Evolutionary conservation across 2,113 vertebrate species (phyloP), one percentile per base, ranked within the genome.

Genomic region (Dunckerocampus dactyliophorus): DNA sequence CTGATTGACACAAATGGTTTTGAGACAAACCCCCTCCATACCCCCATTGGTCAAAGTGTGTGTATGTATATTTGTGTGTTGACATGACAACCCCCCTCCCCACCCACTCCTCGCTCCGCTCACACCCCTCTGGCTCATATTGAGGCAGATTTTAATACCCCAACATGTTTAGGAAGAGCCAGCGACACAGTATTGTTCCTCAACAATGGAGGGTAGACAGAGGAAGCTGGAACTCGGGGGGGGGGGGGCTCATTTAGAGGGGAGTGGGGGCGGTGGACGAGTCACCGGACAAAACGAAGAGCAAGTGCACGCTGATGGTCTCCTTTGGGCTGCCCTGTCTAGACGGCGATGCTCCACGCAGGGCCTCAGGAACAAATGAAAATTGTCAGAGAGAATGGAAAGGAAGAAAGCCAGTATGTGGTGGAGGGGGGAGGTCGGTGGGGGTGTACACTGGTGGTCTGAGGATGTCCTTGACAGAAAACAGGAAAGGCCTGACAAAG

Each of bases 131-230:
- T 28, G 19, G 79, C 74, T 86, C 71, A 67, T 82, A 80, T 69
- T 76, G 82, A 84, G 78, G 75, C 60, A 69, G 56, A 85, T 86
- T 86, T 85, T 86, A 84, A 86, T 85, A 77, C 80, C 82, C 83
- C 82, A 79, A 90, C 89, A 91, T 89, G 87, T 92, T 91, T 91
- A 89, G 91, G 91, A 92, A 91, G 88, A 88, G 65, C 62, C 82
- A 75, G 78, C 88, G 88, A 84, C 87, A 87, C 79, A 19, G 63
- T 63, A 89, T 91, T 92, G 89, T 91, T 84, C 58, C 50, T 19
- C 51, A 63, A 91, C 89, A 92, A 91, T 88, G 76, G 79, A 67
- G 42, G 72, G 74, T 79, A 87, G 86, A 88, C 83, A 59, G 81
- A 69, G 73, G 83, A 82, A 77, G 77, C 75, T 69, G 72, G 65